phyloP scores from a whole-genome alignment of 1,140 invertebrate genomes.

The Rhagoletis zephyria region DNA sequence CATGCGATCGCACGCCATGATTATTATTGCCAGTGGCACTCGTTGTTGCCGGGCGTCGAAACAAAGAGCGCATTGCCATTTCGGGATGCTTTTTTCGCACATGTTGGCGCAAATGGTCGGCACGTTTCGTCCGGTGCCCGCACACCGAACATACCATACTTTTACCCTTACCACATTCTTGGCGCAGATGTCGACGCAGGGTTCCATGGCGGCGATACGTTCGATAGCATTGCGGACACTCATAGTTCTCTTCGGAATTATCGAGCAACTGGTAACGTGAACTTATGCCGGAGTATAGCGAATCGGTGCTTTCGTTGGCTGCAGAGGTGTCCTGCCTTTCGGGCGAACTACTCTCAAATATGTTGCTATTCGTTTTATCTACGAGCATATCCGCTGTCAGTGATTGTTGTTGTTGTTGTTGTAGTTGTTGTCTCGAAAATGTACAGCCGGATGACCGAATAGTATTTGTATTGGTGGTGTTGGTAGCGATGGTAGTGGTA shows the following conservation, averaged over 20 bases:
- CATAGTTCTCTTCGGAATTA: slow-evolving; percentile 67
- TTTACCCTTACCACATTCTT: slow-evolving; percentile 76
- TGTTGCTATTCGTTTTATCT: slow-evolving; percentile 19
- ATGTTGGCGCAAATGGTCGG: slow-evolving; percentile 74
- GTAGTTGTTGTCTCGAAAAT: neutral
- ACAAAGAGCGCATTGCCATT: slow-evolving; percentile 70
- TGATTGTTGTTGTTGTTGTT: slow-evolving; percentile 33
- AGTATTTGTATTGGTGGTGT: slow-evolving; percentile 6
- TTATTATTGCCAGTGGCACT: neutral
- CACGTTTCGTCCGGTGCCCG: slow-evolving; percentile 74
- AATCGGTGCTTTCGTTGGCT: neutral
- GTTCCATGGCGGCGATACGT: slow-evolving; percentile 76
- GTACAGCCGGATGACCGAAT: neutral
- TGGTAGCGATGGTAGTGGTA: neutral
- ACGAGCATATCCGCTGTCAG: neutral
- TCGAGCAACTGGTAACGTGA: neutral
- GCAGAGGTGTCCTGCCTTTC: neutral
- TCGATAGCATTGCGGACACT: slow-evolving; percentile 77
- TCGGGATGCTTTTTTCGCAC: slow-evolving; percentile 73
- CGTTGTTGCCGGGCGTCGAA: slow-evolving; percentile 60
- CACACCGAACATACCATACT: slow-evolving; percentile 74
- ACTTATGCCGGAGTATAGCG: neutral
- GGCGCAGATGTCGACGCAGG: slow-evolving; percentile 76
- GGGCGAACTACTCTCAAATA: slow-evolving; percentile 54
- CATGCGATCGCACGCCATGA: slow-evolving; percentile 58